Conservation (phyloP, 2,113 vertebrate species). For the Circaetus cinerascens region DNA sequence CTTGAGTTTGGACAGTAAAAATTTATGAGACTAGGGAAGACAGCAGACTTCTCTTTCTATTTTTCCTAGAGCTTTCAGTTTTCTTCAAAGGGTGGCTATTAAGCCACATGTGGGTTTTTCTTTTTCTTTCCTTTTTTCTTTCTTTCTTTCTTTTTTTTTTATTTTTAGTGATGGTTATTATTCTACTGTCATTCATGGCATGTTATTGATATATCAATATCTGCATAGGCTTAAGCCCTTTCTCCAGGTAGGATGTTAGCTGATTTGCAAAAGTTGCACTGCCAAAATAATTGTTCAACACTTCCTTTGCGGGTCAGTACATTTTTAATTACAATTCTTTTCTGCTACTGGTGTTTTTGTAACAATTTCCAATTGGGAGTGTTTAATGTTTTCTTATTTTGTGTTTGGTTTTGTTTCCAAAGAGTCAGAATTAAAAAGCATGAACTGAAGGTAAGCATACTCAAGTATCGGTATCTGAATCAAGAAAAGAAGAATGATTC, state of each 20-base stretch:
- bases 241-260: not conserved
- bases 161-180: not conserved
- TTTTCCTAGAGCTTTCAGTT: slow-evolving; percentile 51
- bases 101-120: not conserved
- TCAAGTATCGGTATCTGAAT: not conserved
- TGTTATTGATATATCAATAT: not conserved
- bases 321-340: slow-evolving; percentile 21
- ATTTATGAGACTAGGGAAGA: slow-evolving; percentile 27
- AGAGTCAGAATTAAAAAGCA: slow-evolving; percentile 23
- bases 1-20: slow-evolving; percentile 44
- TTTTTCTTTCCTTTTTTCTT: not conserved
- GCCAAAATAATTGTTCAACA: not conserved
- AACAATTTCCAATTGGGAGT: slow-evolving; percentile 1
- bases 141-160: not conserved
- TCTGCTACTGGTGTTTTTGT: not conserved
- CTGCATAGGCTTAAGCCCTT: not conserved
- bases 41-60: not conserved
- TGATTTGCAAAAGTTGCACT: not conserved
- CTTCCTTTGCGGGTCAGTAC: not conserved
- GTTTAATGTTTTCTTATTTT: not conserved
- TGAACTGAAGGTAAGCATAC: not conserved
- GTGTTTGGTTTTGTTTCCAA: slow-evolving; percentile 16
- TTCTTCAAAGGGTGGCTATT: slow-evolving; percentile 45
- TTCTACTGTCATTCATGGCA: not conserved
- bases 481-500: not conserved